Evolutionary conservation across 2,797 vertebrate species (phyloP).

Genomic region (Phylloscopus collybita): DNA sequence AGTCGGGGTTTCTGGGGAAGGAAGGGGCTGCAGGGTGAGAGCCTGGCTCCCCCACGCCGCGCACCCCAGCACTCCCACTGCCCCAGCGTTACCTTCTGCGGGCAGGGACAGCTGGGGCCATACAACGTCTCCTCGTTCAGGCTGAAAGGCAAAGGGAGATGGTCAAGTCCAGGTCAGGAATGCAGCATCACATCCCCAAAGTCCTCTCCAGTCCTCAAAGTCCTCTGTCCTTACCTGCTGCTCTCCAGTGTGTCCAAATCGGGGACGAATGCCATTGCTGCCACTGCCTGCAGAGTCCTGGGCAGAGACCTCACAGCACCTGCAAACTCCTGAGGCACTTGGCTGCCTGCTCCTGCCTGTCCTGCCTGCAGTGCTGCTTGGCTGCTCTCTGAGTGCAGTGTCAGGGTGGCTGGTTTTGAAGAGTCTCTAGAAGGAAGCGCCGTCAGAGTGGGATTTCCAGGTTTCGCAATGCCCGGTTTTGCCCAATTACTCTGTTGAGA

Average conservation of each 20-base stretch:
- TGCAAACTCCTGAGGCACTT: not conserved
- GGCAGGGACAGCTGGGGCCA: not conserved
- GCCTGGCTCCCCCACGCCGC: accelerated
- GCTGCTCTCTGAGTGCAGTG: accelerated
- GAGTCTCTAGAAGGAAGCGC: not conserved
- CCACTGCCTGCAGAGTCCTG: not conserved
- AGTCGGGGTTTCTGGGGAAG: not conserved
- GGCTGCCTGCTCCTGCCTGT: not conserved
- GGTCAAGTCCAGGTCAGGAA: not conserved
- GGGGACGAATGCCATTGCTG: not conserved
- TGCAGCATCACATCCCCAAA: not conserved
- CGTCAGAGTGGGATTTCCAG: constrained; percentile 23
- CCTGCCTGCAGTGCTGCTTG: not conserved
- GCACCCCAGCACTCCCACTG: accelerated
- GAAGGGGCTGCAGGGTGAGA: not conserved
- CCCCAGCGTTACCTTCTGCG: not conserved
- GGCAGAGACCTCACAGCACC: not conserved
- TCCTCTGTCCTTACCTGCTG: not conserved
- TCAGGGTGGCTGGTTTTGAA: not conserved
- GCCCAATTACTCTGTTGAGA: not conserved
- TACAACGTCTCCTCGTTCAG: constrained; percentile 1
- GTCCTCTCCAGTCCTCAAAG: not conserved
- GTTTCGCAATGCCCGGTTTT: not conserved
- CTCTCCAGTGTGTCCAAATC: constrained; percentile 37
- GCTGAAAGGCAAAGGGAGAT: constrained; percentile 3